Percentiles rank a stretch among this genome's conserved stretches.
Evolutionary conservation across 2,888 invertebrate species (phyloP).

Genomic region (Spicauda simplicius): DNA sequence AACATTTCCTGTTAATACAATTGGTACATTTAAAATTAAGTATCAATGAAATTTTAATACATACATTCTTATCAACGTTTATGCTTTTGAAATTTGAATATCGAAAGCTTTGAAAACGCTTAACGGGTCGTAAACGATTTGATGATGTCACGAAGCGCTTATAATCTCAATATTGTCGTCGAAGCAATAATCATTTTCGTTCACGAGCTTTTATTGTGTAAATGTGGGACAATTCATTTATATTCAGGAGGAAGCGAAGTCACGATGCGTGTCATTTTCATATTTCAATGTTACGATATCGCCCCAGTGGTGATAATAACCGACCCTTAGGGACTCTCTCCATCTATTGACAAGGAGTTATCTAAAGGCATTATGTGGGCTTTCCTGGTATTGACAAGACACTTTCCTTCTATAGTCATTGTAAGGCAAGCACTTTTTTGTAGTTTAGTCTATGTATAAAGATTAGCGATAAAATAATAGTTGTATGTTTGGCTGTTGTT

Average conservation of each 20-base stretch:
- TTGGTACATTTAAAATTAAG: neutral
- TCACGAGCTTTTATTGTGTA: conserved; percentile 24
- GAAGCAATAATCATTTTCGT: conserved; percentile 27
- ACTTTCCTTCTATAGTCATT: no score
- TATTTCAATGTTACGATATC: conserved; percentile 28
- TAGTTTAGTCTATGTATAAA: no score
- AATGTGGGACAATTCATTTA: conserved; percentile 32
- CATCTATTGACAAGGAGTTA: conserved; percentile 1
- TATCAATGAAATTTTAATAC: neutral
- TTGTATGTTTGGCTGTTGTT: no score
- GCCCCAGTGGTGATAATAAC: conserved; percentile 15
- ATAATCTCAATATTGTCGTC: conserved; percentile 25
- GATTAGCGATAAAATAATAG: no score
- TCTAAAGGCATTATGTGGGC: no score
- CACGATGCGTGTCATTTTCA: conserved; percentile 24
- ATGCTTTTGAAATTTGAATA: conserved; percentile 13
- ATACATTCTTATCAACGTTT: neutral
- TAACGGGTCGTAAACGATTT: conserved; percentile 6
- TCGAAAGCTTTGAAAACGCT: conserved; percentile 1
- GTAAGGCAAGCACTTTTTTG: no score
- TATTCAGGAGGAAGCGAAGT: conserved; percentile 29
- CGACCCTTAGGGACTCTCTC: conserved; percentile 11
- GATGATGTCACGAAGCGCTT: conserved; percentile 10
- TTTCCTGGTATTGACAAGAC: no score
- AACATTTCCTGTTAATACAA: neutral